phyloP scores from a whole-genome alignment of 2,888 invertebrate species.

The Sthenelais limicola region DNA sequence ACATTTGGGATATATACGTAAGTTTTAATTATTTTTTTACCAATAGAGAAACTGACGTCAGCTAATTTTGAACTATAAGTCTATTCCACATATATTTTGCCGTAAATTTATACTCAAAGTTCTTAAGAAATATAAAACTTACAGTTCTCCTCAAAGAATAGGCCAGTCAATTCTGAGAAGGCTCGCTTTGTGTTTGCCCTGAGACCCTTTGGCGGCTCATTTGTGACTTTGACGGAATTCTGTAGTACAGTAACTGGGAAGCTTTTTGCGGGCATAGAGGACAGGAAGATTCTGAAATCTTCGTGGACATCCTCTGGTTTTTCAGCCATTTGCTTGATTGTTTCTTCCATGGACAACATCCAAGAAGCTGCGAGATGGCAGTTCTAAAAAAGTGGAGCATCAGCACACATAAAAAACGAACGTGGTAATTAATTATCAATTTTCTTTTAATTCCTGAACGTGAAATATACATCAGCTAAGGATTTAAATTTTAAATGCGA shows the following conservation, averaged over 20 bases:
- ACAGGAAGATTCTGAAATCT: conserved; percentile 72
- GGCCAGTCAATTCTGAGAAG: conserved; percentile 85
- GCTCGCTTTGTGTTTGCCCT: conserved; percentile 85
- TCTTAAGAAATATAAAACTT: conserved; percentile 54
- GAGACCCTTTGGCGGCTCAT: conserved; percentile 73
- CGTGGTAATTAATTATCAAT: background rate
- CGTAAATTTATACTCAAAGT: no score
- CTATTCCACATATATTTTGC: no score
- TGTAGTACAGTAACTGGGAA: conserved; percentile 73
- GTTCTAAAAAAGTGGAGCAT: conserved; percentile 61
- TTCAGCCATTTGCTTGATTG: conserved; percentile 70
- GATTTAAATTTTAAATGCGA: no score
- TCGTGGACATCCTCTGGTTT: conserved; percentile 69
- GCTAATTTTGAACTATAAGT: no score
- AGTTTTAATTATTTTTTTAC: no score
- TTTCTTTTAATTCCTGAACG: no score
- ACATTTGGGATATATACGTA: background rate
- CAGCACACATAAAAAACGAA: no score
- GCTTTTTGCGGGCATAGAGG: conserved; percentile 72
- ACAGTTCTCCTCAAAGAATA: conserved; percentile 88
- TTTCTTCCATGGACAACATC: conserved; percentile 72
- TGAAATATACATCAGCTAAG: no score
- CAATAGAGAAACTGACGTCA: no score
- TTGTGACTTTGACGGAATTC: conserved; percentile 74
- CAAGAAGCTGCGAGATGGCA: conserved; percentile 73